phyloP scores from a whole-genome alignment of 2,797 vertebrate genomes.

The Odontamblyopus rebecca region DNA sequence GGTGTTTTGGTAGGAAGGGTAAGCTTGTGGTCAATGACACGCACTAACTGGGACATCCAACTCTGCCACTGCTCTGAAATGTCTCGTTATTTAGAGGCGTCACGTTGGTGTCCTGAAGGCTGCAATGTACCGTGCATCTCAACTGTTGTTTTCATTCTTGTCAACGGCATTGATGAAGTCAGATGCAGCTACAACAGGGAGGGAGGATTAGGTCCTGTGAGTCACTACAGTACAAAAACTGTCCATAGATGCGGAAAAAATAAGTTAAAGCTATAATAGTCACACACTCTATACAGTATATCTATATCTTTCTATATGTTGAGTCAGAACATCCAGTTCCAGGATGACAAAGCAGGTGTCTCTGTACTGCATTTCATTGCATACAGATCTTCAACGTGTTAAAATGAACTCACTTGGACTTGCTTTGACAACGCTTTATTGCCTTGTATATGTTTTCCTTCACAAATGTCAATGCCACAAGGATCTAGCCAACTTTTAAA shows the following conservation, averaged over 20 bases:
- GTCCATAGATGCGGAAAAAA: neutral
- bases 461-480: too few species aligned
- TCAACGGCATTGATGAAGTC: neutral
- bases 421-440: too few species aligned
- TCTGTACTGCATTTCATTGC: too few species aligned
- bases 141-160: conserved; percentile 3
- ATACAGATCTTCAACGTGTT: too few species aligned
- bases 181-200: neutral
- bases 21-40: neutral
- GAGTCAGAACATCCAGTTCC: too few species aligned
- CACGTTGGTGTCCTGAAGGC: neutral
- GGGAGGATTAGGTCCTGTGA: neutral
- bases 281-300: neutral
- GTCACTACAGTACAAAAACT: neutral
- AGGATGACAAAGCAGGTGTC: too few species aligned
- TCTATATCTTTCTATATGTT: neutral
- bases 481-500: too few species aligned
- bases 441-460: too few species aligned
- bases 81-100: neutral
- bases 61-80: neutral
- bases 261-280: neutral
- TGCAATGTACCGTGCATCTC: neutral
- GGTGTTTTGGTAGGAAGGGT: conserved; percentile 16
- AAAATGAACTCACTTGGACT: too few species aligned
- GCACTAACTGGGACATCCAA: conserved; percentile 7